These are phyloP conservation scores for Halesus radiatus DNA, from an alignment of 1,140 invertebrate species.

Conservation along the genomic window DNA sequence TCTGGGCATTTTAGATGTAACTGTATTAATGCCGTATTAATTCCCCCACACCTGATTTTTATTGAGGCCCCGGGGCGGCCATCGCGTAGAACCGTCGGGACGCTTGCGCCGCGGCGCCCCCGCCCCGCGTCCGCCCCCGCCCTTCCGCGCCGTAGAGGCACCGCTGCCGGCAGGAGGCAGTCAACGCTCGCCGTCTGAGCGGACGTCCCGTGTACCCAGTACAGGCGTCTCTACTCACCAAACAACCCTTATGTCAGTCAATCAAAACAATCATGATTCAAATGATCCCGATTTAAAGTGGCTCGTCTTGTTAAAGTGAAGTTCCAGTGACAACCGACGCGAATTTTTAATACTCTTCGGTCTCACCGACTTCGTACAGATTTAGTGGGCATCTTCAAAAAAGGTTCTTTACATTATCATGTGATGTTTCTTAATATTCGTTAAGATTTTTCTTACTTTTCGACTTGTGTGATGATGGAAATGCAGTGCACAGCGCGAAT, in stretches of 20 bases:
- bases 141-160: too few species aligned
- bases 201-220: slow-evolving; percentile 58
- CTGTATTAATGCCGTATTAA: slow-evolving; percentile 3
- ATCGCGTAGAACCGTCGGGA: slow-evolving; percentile 58
- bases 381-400: too few species aligned
- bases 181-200: slow-evolving; percentile 59
- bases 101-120: slow-evolving; percentile 63
- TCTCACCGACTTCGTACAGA: too few species aligned
- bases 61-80: slow-evolving; percentile 58
- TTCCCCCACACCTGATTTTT: neutral
- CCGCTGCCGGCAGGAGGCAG: slow-evolving; percentile 48
- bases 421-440: too few species aligned
- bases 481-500: too few species aligned
- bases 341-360: too few species aligned
- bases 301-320: too few species aligned
- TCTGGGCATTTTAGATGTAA: too few species aligned
- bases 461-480: too few species aligned
- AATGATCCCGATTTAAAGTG: neutral
- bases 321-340: too few species aligned
- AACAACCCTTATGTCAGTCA: slow-evolving; percentile 26
- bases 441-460: too few species aligned
- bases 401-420: too few species aligned
- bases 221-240: neutral
- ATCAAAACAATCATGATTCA: slow-evolving; percentile 4
- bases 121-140: slow-evolving; percentile 56